A percentile compares a stretch with the other conserved stretches of the same genome.
Conservation (phyloP, 2,113 vertebrate genomes). For the Trematomus loennbergii region DNA sequence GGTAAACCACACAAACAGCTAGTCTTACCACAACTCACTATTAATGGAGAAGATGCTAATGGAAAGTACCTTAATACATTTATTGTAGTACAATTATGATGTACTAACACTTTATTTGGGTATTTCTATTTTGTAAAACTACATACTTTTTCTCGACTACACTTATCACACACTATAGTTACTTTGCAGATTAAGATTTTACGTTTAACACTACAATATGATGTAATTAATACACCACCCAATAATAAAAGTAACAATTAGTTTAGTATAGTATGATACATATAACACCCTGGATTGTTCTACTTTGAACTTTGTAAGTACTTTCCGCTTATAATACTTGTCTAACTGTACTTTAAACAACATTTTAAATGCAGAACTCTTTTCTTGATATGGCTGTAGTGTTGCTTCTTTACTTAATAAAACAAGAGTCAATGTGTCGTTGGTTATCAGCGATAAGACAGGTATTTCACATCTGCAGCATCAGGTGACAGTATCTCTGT, state of each 20-base stretch:
- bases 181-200: background rate
- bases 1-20: constrained; percentile 80
- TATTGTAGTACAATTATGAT: background rate
- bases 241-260: background rate
- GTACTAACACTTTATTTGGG: background rate
- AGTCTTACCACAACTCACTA: background rate
- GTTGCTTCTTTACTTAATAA: background rate
- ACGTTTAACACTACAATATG: background rate
- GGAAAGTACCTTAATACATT: background rate
- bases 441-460: background rate
- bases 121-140: background rate
- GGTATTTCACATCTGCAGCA: background rate
- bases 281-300: background rate
- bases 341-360: background rate
- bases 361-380: background rate
- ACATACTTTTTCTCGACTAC: background rate
- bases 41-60: background rate
- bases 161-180: background rate
- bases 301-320: background rate
- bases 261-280: background rate
- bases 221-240: background rate
- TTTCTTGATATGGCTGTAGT: background rate
- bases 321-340: background rate
- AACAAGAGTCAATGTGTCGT: background rate
- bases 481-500: constrained; percentile 15